phyloP scores from a whole-genome alignment of 1,140 invertebrate species.

The Drosophila ercepeae region DNA sequence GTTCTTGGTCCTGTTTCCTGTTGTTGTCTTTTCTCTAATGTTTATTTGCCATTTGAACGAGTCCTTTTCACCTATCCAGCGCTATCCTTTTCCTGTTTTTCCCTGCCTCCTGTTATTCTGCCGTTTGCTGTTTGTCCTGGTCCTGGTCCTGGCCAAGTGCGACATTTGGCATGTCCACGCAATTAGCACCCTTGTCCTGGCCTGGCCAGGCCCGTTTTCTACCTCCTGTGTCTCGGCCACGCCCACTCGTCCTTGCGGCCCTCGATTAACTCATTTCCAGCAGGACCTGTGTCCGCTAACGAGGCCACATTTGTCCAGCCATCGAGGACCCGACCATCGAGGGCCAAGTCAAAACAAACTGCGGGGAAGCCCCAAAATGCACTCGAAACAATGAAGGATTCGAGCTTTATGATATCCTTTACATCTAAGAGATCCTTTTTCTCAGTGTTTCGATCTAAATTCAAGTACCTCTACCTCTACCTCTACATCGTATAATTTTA shows the following conservation, averaged over 20 bases:
- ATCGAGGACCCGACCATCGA: conserved; percentile 6
- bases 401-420: too few species aligned
- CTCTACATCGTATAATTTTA: conserved; percentile 57
- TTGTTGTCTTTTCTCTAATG: conserved; percentile 63
- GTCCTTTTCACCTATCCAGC: conserved; percentile 4
- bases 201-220: neutral
- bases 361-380: neutral
- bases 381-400: neutral
- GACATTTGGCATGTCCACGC: conserved; percentile 76
- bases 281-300: conserved; percentile 33
- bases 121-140: too few species aligned
- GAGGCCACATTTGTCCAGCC: conserved; percentile 42
- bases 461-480: conserved; percentile 41
- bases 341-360: neutral
- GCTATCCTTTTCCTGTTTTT: conserved; percentile 12
- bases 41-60: conserved; percentile 68
- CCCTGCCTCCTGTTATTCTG: conserved; percentile 3
- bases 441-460: neutral
- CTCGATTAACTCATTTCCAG: conserved; percentile 65
- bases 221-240: neutral
- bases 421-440: too few species aligned
- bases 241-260: conserved; percentile 11
- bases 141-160: conserved; percentile 59
- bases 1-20: neutral
- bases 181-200: conserved; percentile 68